Evolutionary conservation across 2,888 invertebrate species (phyloP).

Genomic region (Monochamus alternatus): DNA sequence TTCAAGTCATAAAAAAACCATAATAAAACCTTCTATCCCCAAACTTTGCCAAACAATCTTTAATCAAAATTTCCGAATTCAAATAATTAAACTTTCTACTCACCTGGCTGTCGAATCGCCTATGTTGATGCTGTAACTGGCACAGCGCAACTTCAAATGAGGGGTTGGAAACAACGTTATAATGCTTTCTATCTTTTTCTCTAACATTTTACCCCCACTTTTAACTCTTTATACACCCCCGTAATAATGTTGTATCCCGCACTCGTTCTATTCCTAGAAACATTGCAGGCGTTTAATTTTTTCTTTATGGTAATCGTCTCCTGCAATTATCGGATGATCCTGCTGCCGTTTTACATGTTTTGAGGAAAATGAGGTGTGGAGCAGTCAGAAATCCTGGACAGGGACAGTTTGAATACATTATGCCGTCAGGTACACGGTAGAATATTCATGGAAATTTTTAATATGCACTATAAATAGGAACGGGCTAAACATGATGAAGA

Average conservation of each 20-base stretch:
- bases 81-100: slow-evolving; percentile 45
- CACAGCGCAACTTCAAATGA: slow-evolving; percentile 64
- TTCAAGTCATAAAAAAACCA: neutral
- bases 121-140: slow-evolving; percentile 57
- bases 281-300: slow-evolving; percentile 48
- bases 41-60: slow-evolving; percentile 28
- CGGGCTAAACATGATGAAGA: neutral
- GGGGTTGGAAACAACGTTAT: slow-evolving; percentile 53
- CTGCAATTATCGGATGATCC: slow-evolving; percentile 22
- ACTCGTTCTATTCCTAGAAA: slow-evolving; percentile 43
- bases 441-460: slow-evolving; percentile 6
- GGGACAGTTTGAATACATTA: slow-evolving; percentile 17
- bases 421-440: neutral
- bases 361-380: slow-evolving; percentile 22
- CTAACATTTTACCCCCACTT: slow-evolving; percentile 59
- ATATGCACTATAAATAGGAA: neutral
- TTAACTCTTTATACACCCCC: slow-evolving; percentile 58
- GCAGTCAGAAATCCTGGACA: slow-evolving; percentile 13
- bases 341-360: slow-evolving; percentile 6
- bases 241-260: slow-evolving; percentile 45
- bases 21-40: neutral
- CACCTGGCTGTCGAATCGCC: slow-evolving; percentile 53
- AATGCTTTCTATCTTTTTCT: slow-evolving; percentile 60
- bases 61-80: slow-evolving; percentile 22
- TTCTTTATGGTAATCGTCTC: slow-evolving; percentile 44